Evolutionary conservation across 2,888 invertebrate genomes (phyloP), one percentile per base, ranked within the genome.

Genomic region (Pachymerium ferrugineum): DNA sequence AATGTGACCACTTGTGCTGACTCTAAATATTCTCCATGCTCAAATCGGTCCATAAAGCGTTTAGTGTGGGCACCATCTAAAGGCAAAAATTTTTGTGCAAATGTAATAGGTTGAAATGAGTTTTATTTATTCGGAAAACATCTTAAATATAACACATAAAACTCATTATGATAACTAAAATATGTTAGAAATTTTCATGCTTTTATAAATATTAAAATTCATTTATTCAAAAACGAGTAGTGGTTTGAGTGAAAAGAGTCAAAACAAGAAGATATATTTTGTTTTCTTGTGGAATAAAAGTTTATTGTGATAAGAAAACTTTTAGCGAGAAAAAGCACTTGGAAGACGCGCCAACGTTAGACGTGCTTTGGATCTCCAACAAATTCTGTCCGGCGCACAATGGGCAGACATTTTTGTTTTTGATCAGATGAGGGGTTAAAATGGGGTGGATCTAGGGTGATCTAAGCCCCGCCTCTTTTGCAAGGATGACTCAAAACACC

Each of bases 391-490:
- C 5, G 5, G 22, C 54, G 16, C 8, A 25, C 12, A 19, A 62
- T 12, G 12, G 16, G 25, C 67, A 22, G 22, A 25, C 67, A 62
- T 25, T 2, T 25, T 62, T 62, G 67, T 62, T 22, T 19, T 62
- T 62, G 67, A 28, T 62, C 25, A 19, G 16, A 62, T 19, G 19
- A 14, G 67, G 67, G 67, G 67, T 22, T 19, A 28, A 62, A 62
- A 62, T 62, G 67, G 71, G 71, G 71, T 35, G 71, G 71, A 22
- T 71, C 38, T 31, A 22, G 71, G 28, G 71, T 71, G 71, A 71
- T 33, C 38, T 19, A 71, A 38, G 38, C 71, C 22, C 33, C 71
- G 71, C 71, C 71, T 35, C 29, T 33, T 16, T 28, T 29, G n/a
- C 14, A 12, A n/a, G n/a, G 33, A 38, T 71, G 71, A 71, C 35